phyloP scores from a whole-genome alignment of 2,888 invertebrate species.

The Drosophila emarginata region DNA sequence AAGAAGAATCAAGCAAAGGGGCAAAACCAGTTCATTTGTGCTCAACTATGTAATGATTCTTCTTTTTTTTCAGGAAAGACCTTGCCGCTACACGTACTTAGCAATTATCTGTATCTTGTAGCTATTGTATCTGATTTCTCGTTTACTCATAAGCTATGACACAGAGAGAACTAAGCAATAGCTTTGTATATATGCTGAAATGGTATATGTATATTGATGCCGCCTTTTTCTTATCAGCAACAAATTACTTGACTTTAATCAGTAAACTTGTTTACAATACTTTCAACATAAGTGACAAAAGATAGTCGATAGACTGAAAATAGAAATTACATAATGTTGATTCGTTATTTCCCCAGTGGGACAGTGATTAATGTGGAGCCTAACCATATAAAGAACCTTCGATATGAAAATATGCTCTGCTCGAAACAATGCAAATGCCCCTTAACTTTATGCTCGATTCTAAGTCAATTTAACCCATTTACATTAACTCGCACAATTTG shows the following conservation, averaged over 20 bases:
- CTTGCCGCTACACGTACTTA: conserved; percentile 1
- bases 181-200: background rate
- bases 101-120: conserved; percentile 18
- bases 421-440: conserved; percentile 5
- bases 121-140: conserved; percentile 12
- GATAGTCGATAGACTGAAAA: conserved; percentile 48
- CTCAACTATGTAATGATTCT: background rate
- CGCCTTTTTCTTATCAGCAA: conserved; percentile 27
- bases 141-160: conserved; percentile 9
- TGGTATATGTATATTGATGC: background rate
- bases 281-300: conserved; percentile 38
- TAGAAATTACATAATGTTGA: conserved; percentile 56
- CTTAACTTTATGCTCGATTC: conserved; percentile 45
- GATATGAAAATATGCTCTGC: conserved; percentile 29
- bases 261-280: conserved; percentile 48
- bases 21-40: background rate
- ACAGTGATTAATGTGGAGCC: background rate
- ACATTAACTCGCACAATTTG: conserved; percentile 72
- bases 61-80: conserved; percentile 2
- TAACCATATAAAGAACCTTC: background rate
- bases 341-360: conserved; percentile 22
- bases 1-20: background rate
- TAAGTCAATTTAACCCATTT: conserved; percentile 73
- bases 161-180: conserved; percentile 5
- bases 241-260: conserved; percentile 46